phyloP scores from a whole-genome alignment of 2,888 invertebrate species.

The Chrysodeixis includens region DNA sequence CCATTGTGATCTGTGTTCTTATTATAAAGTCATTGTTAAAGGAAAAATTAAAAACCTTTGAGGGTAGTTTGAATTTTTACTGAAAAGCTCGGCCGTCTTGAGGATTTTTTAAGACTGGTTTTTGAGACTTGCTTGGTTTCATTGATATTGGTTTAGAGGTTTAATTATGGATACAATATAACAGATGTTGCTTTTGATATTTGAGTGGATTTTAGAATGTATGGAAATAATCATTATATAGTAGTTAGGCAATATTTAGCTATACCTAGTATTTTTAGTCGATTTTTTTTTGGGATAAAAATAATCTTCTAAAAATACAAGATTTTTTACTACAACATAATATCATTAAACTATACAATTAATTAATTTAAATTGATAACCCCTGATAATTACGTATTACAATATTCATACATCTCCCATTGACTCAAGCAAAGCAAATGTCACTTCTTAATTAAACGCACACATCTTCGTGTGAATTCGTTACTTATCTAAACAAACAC shows the following conservation, averaged over 20 bases:
- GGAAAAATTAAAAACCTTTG: slow-evolving; percentile 33
- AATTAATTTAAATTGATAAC: neutral
- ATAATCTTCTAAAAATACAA: too few species aligned
- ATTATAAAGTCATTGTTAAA: slow-evolving; percentile 29
- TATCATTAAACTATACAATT: too few species aligned
- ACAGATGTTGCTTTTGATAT: too few species aligned
- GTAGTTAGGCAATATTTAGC: too few species aligned
- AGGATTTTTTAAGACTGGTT: neutral
- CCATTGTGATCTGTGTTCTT: slow-evolving; percentile 54
- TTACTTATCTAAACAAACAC: slow-evolving; percentile 20
- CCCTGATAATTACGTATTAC: neutral
- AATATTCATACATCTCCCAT: slow-evolving; percentile 12
- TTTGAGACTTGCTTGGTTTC: neutral
- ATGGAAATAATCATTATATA: too few species aligned
- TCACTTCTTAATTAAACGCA: slow-evolving; percentile 9
- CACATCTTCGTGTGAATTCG: slow-evolving; percentile 24
- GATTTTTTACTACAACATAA: too few species aligned
- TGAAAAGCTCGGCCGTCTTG: slow-evolving; percentile 8
- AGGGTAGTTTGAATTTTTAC: slow-evolving; percentile 9
- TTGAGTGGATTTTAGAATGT: too few species aligned
- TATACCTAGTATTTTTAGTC: too few species aligned
- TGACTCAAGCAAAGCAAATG: slow-evolving; percentile 18
- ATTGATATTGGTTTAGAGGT: neutral
- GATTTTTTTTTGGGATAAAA: too few species aligned
- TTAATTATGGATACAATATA: too few species aligned